Conservation (phyloP, 2,113 vertebrate species). For the Urocolius indicus region DNA sequence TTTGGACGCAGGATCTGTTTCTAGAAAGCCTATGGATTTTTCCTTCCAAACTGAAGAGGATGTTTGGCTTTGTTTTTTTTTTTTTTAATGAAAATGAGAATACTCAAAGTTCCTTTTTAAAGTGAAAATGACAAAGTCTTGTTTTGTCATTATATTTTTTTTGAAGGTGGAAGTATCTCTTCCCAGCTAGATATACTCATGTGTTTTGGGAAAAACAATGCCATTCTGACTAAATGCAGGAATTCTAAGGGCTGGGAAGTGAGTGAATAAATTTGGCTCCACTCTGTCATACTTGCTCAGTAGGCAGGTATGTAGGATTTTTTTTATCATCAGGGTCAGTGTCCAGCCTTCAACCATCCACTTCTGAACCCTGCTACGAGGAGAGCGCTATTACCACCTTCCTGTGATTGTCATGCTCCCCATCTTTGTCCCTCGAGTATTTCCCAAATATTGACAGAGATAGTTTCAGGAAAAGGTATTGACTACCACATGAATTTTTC, state of each 20-base stretch:
- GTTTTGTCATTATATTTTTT: background rate
- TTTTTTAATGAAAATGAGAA: background rate
- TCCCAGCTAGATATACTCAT: background rate
- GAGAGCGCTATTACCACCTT: background rate
- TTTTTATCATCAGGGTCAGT: background rate
- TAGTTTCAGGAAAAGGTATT: background rate
- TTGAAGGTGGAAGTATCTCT: background rate
- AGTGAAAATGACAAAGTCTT: background rate
- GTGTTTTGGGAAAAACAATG: background rate
- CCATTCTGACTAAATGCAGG: background rate
- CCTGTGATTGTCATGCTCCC: background rate
- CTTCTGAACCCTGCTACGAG: background rate
- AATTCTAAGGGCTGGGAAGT: background rate
- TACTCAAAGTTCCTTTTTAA: background rate
- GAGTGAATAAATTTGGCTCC: background rate
- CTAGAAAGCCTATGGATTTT: background rate
- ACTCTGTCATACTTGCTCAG: background rate
- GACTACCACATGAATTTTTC: background rate
- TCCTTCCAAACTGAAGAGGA: background rate
- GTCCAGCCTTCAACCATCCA: background rate
- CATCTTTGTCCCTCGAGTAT: background rate
- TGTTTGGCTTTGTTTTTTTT: background rate
- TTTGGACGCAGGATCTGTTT: background rate
- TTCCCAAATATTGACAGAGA: background rate
- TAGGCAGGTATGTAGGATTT: background rate